Percentiles rank a stretch among this genome's conserved stretches.
These are phyloP conservation scores for Hypena proboscidalis DNA, from an alignment of 2,888 invertebrate species.

Conservation along the genomic window DNA sequence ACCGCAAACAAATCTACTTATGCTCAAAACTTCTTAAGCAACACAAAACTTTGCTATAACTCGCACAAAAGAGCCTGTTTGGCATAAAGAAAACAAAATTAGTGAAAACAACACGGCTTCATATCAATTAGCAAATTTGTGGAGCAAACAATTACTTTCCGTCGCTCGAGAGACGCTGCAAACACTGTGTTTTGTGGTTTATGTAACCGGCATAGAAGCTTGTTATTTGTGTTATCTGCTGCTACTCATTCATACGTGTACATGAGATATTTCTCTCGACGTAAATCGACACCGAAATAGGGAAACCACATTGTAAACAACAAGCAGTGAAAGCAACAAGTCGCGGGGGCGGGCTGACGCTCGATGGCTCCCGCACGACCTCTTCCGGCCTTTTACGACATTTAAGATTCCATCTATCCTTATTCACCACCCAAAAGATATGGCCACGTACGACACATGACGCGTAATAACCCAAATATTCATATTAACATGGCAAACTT, in stretches of 20 bases:
- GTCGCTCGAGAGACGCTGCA: conserved; percentile 33
- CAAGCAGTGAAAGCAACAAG: conserved; percentile 69
- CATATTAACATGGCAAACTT: conserved; percentile 18
- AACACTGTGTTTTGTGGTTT: conserved; percentile 42
- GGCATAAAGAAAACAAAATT: conserved; percentile 34
- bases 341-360: conserved; percentile 51
- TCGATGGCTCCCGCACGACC: conserved; percentile 53
- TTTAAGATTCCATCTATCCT: conserved; percentile 53
- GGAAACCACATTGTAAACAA: conserved; percentile 65
- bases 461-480: conserved; percentile 38
- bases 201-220: conserved; percentile 26
- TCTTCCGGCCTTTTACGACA: conserved; percentile 60
- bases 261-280: conserved; percentile 46
- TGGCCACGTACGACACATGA: conserved; percentile 32
- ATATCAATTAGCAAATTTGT: conserved; percentile 34
- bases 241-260: conserved; percentile 45
- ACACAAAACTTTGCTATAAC: conserved; percentile 35
- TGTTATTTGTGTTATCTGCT: conserved; percentile 47
- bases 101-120: conserved; percentile 30
- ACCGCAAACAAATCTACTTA: conserved; percentile 28
- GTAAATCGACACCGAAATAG: conserved; percentile 56
- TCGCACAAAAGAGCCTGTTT: conserved; percentile 24
- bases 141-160: conserved; percentile 38
- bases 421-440: conserved; percentile 45
- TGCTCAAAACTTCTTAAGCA: conserved; percentile 28